Conservation (phyloP, 2,888 invertebrate genomes). For the Cordilura impudica region DNA sequence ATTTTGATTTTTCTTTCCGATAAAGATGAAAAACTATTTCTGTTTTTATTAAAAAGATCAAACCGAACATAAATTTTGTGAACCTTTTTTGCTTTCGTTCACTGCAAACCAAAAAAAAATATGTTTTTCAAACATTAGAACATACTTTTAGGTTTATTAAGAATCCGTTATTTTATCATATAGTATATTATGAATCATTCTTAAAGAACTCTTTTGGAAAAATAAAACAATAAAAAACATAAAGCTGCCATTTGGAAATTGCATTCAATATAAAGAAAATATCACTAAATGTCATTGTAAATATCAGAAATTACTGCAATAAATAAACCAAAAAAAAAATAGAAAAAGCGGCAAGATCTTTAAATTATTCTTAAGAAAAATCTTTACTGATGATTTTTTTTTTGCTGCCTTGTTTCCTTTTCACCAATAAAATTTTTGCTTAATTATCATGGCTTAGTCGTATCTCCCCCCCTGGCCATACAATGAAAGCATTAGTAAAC, state of each 20-base stretch:
- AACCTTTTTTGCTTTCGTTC: too few relatives aligned
- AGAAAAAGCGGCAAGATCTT: conserved; percentile 22
- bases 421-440: background rate
- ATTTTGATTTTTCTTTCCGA: too few relatives aligned
- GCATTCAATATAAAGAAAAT: conserved; percentile 30
- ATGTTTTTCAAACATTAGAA: too few relatives aligned
- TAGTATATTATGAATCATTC: too few relatives aligned
- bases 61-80: too few relatives aligned
- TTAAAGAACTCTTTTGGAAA: too few relatives aligned
- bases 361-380: conserved; percentile 3
- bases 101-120: too few relatives aligned
- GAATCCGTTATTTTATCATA: background rate
- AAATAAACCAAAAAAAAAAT: background rate
- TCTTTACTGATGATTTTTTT: background rate
- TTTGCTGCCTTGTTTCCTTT: conserved; percentile 5
- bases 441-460: background rate
- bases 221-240: conserved; percentile 44
- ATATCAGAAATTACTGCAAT: conserved; percentile 26
- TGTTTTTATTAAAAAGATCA: too few relatives aligned
- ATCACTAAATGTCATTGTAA: conserved; percentile 46
- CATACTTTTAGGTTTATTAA: background rate
- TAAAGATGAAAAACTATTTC: too few relatives aligned
- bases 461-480: background rate
- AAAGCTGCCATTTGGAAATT: conserved; percentile 54
- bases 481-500: conserved; percentile 30